Conservation (phyloP, 1,140 invertebrate genomes). For the Ceratina calcarata region DNA sequence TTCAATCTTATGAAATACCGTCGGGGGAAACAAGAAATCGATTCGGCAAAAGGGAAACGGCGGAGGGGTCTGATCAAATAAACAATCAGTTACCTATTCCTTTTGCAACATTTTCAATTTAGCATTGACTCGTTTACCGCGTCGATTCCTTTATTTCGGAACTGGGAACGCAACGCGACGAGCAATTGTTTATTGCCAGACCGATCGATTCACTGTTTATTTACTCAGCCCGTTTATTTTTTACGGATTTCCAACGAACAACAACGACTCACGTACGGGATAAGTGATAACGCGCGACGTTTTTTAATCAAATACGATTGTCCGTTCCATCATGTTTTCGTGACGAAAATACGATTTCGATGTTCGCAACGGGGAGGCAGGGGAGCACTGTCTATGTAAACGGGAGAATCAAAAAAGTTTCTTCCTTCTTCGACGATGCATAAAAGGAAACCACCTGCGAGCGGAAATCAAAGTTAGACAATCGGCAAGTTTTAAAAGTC, state of each 20-base stretch:
- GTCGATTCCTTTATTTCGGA: neutral
- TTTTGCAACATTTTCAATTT: neutral
- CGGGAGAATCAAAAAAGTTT: neutral
- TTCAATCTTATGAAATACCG: too few relatives aligned
- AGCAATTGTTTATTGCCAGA: neutral
- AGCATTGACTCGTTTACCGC: neutral
- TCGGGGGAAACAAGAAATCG: too few relatives aligned
- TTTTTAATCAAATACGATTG: neutral
- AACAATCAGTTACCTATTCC: too few relatives aligned
- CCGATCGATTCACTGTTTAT: neutral
- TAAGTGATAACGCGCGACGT: neutral
- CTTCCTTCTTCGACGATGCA: neutral
- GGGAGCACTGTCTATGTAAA: neutral
- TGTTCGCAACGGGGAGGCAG: neutral
- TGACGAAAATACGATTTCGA: too few relatives aligned
- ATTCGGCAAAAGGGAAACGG: too few relatives aligned
- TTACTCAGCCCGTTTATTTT: neutral
- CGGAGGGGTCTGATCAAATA: too few relatives aligned
- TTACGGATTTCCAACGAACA: neutral
- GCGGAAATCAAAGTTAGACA: constrained; percentile 14
- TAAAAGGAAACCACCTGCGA: constrained; percentile 14
- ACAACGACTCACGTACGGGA: neutral
- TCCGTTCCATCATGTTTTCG: too few relatives aligned
- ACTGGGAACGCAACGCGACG: neutral
- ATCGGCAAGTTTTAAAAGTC: constrained; percentile 16